phyloP scores from a whole-genome alignment of 2,113 vertebrate species.

The Dipodomys stephensi region DNA sequence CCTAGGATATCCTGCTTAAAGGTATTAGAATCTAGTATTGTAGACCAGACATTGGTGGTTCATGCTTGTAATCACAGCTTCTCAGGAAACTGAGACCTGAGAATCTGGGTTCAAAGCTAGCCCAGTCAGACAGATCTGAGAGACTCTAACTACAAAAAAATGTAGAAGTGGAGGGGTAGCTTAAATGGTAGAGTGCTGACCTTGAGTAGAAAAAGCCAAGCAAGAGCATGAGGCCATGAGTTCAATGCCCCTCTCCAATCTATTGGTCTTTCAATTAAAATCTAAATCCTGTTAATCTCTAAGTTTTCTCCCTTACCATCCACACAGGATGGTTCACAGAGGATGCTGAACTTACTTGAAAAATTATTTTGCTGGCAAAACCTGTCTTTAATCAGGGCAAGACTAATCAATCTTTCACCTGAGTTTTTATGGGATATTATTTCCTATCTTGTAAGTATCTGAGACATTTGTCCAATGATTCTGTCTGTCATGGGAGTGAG shows the following conservation, averaged over 20 bases:
- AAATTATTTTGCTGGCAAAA: background rate
- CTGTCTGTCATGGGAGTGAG: too few species aligned
- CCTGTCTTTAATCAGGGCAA: background rate
- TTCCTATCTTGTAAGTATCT: background rate
- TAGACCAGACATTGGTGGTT: too few species aligned
- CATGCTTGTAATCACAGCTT: too few species aligned
- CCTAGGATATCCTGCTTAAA: background rate
- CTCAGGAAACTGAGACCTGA: too few species aligned
- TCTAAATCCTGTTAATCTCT: background rate
- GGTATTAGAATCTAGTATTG: background rate
- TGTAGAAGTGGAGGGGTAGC: too few species aligned
- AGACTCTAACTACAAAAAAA: too few species aligned
- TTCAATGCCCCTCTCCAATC: too few species aligned
- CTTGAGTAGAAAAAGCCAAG: too few species aligned
- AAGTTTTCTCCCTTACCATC: background rate
- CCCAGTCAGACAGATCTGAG: too few species aligned
- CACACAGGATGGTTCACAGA: background rate
- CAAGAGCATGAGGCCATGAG: too few species aligned
- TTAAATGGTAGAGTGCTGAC: too few species aligned
- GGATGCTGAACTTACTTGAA: background rate
- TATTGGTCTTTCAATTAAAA: background rate
- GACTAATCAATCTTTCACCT: background rate
- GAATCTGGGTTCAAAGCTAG: too few species aligned
- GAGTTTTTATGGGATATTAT: background rate
- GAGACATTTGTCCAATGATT: background rate